Evolutionary conservation across 2,888 invertebrate species (phyloP), one percentile per base, ranked within the genome.

Genomic region (Lathronympha strigana): DNA sequence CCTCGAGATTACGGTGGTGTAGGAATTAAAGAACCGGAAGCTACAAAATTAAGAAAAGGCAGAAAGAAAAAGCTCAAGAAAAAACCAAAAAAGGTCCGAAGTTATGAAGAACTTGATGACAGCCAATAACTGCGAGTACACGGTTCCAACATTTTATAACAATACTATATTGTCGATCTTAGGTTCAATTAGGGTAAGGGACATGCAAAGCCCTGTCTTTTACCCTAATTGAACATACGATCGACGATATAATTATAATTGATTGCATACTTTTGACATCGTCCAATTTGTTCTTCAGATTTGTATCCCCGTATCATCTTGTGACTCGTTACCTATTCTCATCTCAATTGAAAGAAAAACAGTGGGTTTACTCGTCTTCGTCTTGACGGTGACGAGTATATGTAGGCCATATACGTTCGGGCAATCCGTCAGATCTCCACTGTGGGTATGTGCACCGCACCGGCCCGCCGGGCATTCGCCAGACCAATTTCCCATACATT

Each of bases 1-100:
- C 64, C 72, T 5, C 11, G 19, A 0, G 76, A 79, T 6, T 80
- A 79, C 50, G 87, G 86, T 2, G 90, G 90, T 0, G 73, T 80
- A 74, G 90, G 90, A 0, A 68, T 88, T 2, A 28, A 81, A 13
- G 72, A 67, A 2, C 69, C 60, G 11, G 19, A 68, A 51, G 31
- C 4, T n/a, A 36, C 60, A 62, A 21, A 72, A 58, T 40, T 69
- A 60, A 70, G 69, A 51, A 2, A 68, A 63, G 61, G 70, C 57
- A 40, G 38, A 45, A 49, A 23, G 4, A 28, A 51, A 17, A 61
- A 28, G 4, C 25, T 5, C 11, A 54, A 4, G 68, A 66, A 51
- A n/a, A 11, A 23, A 13, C 8, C 21, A 17, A 13, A 21, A 2
- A 33, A 19, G 17, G 0, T n/a, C 1, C 13, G 3, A 19, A 33